These are phyloP conservation scores for Operophtera brumata DNA, from an alignment of 2,888 invertebrate species.

Conservation along the genomic window DNA sequence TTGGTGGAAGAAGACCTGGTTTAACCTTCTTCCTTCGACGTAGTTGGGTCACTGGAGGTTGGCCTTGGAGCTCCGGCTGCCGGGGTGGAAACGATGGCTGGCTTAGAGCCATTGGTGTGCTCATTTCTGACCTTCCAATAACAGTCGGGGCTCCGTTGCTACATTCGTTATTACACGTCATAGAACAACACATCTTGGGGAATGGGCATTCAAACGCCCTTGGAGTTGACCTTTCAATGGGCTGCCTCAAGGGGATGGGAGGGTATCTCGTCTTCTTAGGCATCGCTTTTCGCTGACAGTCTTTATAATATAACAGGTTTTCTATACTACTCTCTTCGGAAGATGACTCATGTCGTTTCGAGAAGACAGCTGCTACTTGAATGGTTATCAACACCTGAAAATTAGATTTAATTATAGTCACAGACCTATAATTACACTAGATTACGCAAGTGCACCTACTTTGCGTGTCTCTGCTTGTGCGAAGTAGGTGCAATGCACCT, in stretches of 20 bases:
- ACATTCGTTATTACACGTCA: slow-evolving; percentile 62
- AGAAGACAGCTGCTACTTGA: slow-evolving; percentile 40
- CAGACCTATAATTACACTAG: too few relatives aligned
- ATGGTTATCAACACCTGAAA: slow-evolving; percentile 55
- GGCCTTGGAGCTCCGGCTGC: slow-evolving; percentile 21
- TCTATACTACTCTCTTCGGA: slow-evolving; percentile 70
- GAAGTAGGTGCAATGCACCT: too few relatives aligned
- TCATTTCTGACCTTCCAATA: slow-evolving; percentile 36
- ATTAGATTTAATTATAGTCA: not conserved
- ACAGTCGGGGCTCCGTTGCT: slow-evolving; percentile 8
- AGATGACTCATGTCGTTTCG: slow-evolving; percentile 45
- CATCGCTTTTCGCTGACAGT: slow-evolving; percentile 51
- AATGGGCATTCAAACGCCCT: slow-evolving; percentile 43
- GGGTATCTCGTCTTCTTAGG: slow-evolving; percentile 25
- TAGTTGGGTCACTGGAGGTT: slow-evolving; percentile 32
- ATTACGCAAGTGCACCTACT: too few relatives aligned
- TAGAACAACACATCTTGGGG: slow-evolving; percentile 65
- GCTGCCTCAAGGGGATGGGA: too few relatives aligned
- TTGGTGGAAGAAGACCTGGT: slow-evolving; percentile 31
- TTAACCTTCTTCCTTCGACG: slow-evolving; percentile 48
- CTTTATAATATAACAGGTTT: slow-evolving; percentile 67
- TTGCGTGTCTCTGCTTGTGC: too few relatives aligned
- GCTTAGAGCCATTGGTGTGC: slow-evolving; percentile 21
- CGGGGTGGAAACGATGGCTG: slow-evolving; percentile 11
- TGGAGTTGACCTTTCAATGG: too few relatives aligned